These are phyloP conservation scores for Neotoxoptera formosana DNA, from an alignment of 1,140 invertebrate genomes.

Conservation along the genomic window DNA sequence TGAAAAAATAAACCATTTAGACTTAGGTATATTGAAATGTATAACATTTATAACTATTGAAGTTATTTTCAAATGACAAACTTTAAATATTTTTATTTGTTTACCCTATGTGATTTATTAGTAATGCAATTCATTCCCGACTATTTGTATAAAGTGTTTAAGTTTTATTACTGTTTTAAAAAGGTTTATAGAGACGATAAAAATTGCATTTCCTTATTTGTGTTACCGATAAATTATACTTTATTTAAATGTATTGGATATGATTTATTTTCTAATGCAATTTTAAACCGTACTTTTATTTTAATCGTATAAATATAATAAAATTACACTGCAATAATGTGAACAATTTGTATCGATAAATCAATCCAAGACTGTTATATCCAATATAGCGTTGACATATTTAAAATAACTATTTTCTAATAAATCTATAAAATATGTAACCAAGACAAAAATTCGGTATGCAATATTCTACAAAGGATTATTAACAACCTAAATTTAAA, in stretches of 20 bases:
- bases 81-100: constrained; percentile 3
- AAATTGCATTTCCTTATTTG: constrained; percentile 39
- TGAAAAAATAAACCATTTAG: not conserved
- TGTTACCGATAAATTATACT: constrained; percentile 25
- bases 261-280: constrained; percentile 27
- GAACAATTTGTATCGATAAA: not conserved
- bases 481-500: not conserved
- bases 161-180: constrained; percentile 30
- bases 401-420: not conserved
- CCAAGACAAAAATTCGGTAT: not conserved
- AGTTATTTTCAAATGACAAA: not conserved
- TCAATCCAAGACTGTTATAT: not conserved
- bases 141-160: not conserved
- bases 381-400: not conserved
- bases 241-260: not conserved
- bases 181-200: constrained; percentile 33
- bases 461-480: not conserved
- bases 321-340: not conserved
- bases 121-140: not conserved
- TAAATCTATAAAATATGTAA: not conserved
- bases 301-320: not conserved
- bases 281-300: constrained; percentile 2
- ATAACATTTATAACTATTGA: not conserved
- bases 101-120: not conserved
- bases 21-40: not conserved